Conservation (phyloP, 2,797 vertebrate species). For the Paramormyrops hopkinsi region DNA sequence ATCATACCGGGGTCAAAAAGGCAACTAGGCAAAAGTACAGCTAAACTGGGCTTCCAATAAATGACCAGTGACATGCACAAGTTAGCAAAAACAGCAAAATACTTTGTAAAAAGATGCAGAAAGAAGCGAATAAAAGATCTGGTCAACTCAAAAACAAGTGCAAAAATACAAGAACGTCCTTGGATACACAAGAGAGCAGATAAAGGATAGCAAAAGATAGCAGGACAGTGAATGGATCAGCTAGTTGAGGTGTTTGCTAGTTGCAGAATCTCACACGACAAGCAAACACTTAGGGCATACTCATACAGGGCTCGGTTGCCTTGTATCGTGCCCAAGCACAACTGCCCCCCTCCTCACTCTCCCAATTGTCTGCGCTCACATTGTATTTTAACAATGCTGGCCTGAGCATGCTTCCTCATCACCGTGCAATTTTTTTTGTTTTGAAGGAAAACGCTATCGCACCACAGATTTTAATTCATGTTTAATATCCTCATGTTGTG, state of each 20-base stretch:
- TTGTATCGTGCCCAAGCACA: background rate
- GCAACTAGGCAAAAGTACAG: background rate
- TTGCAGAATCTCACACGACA: background rate
- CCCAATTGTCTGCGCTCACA: background rate
- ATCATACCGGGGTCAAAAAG: background rate
- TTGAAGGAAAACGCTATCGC: background rate
- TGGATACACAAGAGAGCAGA: background rate
- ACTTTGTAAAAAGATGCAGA: background rate
- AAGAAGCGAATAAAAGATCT: background rate
- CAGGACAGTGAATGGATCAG: background rate
- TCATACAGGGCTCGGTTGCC: background rate
- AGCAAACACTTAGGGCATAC: background rate
- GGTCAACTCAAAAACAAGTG: background rate
- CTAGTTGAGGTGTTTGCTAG: background rate
- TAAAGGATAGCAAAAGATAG: background rate
- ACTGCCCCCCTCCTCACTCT: background rate
- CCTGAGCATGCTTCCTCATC: background rate
- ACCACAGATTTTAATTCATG: background rate
- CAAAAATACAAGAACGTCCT: background rate
- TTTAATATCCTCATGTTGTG: background rate
- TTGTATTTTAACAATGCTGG: background rate
- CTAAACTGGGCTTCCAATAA: background rate
- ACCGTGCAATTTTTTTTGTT: background rate
- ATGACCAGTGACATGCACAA: background rate
- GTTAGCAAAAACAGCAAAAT: background rate